Conservation (phyloP, 2,113 vertebrate species). For the Guaruba guarouba region DNA sequence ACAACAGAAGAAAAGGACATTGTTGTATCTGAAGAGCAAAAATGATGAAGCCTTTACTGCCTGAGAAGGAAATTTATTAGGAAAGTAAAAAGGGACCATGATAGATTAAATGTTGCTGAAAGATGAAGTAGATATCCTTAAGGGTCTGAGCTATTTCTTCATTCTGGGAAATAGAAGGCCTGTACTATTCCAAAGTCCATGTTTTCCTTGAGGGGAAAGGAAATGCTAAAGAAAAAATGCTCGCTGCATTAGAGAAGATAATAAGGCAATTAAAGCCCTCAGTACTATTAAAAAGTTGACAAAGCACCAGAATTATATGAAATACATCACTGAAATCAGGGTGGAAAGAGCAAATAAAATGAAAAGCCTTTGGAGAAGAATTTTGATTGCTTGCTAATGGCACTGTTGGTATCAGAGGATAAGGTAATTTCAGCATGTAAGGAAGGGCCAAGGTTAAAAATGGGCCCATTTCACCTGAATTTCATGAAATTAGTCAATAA, state of each 20-base stretch:
- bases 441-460: conserved; percentile 62
- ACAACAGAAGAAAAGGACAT: neutral
- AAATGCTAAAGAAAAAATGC: conserved; percentile 55
- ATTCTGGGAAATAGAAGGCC: neutral
- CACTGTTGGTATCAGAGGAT: conserved; percentile 53
- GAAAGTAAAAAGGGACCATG: conserved; percentile 41
- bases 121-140: conserved; percentile 46
- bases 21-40: neutral
- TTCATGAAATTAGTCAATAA: conserved; percentile 69
- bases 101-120: conserved; percentile 44
- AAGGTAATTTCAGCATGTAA: conserved; percentile 50
- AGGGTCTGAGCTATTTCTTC: conserved; percentile 45
- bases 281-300: conserved; percentile 67
- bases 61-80: conserved; percentile 49
- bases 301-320: conserved; percentile 57
- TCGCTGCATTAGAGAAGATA: conserved; percentile 44
- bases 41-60: conserved; percentile 27
- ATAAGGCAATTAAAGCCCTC: conserved; percentile 70
- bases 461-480: conserved; percentile 53
- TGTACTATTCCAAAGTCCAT: conserved; percentile 28
- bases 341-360: conserved; percentile 63
- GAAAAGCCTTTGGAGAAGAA: conserved; percentile 65
- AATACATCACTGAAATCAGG: conserved; percentile 59
- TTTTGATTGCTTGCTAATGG: conserved; percentile 72
- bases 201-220: conserved; percentile 55